These are phyloP conservation scores for Alcedo quadribrachys DNA, from an alignment of 2,797 vertebrate genomes.

Conservation along the genomic window DNA sequence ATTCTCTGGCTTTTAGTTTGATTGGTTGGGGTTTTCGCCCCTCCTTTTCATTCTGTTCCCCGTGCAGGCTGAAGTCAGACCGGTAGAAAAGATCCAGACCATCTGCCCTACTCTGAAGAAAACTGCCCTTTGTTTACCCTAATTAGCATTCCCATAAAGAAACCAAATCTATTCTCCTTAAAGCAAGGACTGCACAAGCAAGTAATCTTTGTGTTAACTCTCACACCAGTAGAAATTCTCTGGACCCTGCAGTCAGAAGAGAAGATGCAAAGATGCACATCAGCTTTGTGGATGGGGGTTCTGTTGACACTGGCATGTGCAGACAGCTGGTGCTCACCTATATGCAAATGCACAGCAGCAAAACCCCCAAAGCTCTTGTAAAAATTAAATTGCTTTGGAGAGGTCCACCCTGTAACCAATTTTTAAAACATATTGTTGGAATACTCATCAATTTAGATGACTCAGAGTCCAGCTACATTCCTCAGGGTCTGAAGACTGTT, in stretches of 20 bases:
- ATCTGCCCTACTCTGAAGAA: background rate
- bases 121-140: background rate
- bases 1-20: background rate
- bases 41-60: background rate
- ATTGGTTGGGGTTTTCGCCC: background rate
- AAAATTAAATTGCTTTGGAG: background rate
- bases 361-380: background rate
- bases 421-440: background rate
- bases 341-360: background rate
- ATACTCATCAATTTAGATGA: background rate
- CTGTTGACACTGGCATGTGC: background rate
- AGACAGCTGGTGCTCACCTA: background rate
- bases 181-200: background rate
- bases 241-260: background rate
- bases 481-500: background rate
- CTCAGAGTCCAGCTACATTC: background rate
- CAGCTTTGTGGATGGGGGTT: background rate
- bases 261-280: background rate
- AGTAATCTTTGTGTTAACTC: background rate
- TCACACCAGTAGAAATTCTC: background rate
- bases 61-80: background rate
- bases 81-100: background rate
- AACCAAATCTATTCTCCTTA: background rate
- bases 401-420: background rate
- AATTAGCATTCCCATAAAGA: conserved; percentile 13